Percentiles rank a stretch among this genome's conserved stretches.
These are phyloP conservation scores for Pachyuromys duprasi DNA, from an alignment of 2,797 vertebrate genomes.

Conservation along the genomic window DNA sequence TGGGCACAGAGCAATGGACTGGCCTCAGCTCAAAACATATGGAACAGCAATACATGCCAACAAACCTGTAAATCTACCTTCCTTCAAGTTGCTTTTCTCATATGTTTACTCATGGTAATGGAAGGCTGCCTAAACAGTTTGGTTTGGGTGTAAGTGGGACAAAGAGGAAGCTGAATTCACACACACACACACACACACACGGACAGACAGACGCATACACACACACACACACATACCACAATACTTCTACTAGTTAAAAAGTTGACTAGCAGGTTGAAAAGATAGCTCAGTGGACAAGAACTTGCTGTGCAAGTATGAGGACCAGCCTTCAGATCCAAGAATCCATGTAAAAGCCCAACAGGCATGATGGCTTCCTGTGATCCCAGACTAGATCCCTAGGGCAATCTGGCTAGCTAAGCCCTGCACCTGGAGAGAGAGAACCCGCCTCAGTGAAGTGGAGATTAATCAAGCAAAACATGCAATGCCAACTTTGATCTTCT, in stretches of 20 bases:
- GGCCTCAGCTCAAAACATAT: not conserved
- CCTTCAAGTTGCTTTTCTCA: not conserved
- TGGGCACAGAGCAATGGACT: not conserved
- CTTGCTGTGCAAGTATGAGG: not conserved
- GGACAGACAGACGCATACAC: too few relatives aligned
- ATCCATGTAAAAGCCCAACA: not conserved
- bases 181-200: too few relatives aligned
- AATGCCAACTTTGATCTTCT: not conserved
- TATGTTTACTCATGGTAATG: not conserved
- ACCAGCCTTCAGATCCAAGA: not conserved
- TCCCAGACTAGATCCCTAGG: not conserved
- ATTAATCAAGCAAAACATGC: not conserved
- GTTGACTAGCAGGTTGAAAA: not conserved
- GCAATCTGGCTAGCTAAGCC: not conserved
- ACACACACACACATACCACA: not conserved
- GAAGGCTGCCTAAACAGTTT: not conserved
- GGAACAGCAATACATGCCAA: not conserved
- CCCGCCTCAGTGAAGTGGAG: not conserved
- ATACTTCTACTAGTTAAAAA: constrained; percentile 2
- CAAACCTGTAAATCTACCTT: not conserved
- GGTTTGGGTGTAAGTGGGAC: not conserved
- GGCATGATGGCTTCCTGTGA: not conserved
- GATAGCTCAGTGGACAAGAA: not conserved
- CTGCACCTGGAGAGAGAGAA: not conserved
- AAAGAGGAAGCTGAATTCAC: not conserved